phyloP scores from a whole-genome alignment of 2,888 invertebrate genomes.

The Drosophila algonquin region DNA sequence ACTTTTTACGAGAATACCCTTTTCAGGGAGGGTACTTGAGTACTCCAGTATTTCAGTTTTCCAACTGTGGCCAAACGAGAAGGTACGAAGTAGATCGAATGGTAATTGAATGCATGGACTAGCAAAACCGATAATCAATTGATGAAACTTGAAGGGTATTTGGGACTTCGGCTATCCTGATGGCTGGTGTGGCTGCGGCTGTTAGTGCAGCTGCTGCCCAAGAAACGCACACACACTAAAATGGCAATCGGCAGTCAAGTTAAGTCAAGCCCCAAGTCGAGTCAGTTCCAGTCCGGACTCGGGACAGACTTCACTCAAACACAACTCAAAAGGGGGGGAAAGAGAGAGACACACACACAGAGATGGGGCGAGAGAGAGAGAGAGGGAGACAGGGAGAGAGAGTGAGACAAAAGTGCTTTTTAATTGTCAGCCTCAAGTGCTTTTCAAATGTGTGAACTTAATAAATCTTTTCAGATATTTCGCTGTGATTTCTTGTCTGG shows the following conservation, averaged over 20 bases:
- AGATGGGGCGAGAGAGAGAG: slow-evolving; percentile 18
- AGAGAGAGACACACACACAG: slow-evolving; percentile 19
- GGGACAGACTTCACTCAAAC: slow-evolving; percentile 7
- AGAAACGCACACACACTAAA: slow-evolving; percentile 30
- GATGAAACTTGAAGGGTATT: not conserved
- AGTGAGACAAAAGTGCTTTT: slow-evolving; percentile 66
- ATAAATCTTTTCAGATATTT: slow-evolving; percentile 60
- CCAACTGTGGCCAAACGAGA: too few relatives aligned
- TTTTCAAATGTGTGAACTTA: slow-evolving; percentile 76
- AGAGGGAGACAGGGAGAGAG: slow-evolving; percentile 23
- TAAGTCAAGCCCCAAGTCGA: slow-evolving; percentile 33
- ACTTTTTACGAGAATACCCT: slow-evolving; percentile 1
- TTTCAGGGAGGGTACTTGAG: not conserved
- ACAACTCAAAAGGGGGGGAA: not conserved
- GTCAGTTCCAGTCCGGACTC: slow-evolving; percentile 19
- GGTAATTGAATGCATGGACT: too few relatives aligned
- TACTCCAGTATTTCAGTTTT: too few relatives aligned
- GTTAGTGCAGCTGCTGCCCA: slow-evolving; percentile 23
- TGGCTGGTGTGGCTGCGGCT: not conserved
- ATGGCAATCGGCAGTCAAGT: slow-evolving; percentile 49
- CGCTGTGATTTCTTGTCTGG: slow-evolving; percentile 23
- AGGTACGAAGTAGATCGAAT: too few relatives aligned
- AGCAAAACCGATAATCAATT: too few relatives aligned
- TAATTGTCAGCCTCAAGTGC: slow-evolving; percentile 77
- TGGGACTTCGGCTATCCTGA: not conserved